Base-by-base conservation (phyloP, 1,140 invertebrate species). In the Philotrypesis tridentata region DNA sequence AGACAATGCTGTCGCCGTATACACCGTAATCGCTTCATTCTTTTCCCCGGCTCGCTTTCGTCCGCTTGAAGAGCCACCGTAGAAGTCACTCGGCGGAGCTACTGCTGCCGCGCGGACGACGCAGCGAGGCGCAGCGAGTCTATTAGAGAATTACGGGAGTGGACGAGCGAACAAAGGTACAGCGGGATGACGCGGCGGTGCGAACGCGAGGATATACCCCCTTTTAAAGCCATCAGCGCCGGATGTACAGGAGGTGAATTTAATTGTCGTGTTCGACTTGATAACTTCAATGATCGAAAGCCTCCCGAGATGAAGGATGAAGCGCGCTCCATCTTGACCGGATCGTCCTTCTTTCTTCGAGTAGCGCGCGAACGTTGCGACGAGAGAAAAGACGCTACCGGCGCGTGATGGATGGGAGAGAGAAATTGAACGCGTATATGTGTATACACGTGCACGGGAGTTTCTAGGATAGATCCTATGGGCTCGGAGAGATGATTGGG, bases 271-370 rank as follows among this genome's bases (percentile, higher is more conserved):
- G n/a, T 27, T 65, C 23, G 61, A 25, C 61, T 29, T 17, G 9
- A 65, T 65, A 65, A 65, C 61, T 65, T 65, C 27, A 25, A 65
- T 29, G 61, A 65, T 65, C 23, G 61, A 65, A 17, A 48, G 43
- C 43, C 43, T 48, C 5, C 43, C 11, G 37, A 48, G 33, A 48
- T 48, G 43, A 48, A 48, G 12, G 43, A 48, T 48, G 43, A 17
- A 17, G 12, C 4, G 3, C 17, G 48, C n/a, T 55, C 48, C 21
- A 55, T 55, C 48, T 55, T 17, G 48, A 55, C 21, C 48, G 6
- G 1, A 17, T n/a, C 48, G 48, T 55, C 48, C 48, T 55, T 17
- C 48, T 55, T 55, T 55, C 48, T 55, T 55, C 48, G 48, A n/a
- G 48, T n/a, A n/a, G n/a, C n/a, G n/a, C n/a, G n/a, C n/a, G 48